Percentiles rank a stretch among this genome's conserved stretches.
Conservation (phyloP, 1,140 invertebrate species). For the Procambarus clarkii region DNA sequence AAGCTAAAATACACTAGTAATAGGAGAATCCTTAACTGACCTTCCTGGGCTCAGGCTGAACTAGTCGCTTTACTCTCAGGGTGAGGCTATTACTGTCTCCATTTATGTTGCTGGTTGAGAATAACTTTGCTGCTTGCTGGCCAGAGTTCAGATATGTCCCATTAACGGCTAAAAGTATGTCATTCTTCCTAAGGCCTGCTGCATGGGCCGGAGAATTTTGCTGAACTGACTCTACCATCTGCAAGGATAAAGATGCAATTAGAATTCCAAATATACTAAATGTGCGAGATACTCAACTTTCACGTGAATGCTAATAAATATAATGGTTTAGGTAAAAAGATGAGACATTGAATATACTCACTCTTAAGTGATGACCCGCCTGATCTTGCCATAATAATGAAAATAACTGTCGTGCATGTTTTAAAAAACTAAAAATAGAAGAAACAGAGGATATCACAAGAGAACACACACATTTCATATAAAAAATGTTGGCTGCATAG, state of each 20-base stretch:
- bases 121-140: slow-evolving; percentile 66
- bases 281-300: too few species aligned
- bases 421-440: too few species aligned
- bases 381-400: too few species aligned
- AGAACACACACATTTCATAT: too few species aligned
- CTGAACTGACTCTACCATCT: slow-evolving; percentile 86
- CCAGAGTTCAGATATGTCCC: slow-evolving; percentile 82
- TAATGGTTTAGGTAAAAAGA: not conserved
- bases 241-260: slow-evolving; percentile 74
- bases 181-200: slow-evolving; percentile 86
- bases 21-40: slow-evolving; percentile 18
- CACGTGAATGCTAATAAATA: not conserved
- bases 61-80: slow-evolving; percentile 59
- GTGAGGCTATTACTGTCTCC: slow-evolving; percentile 44
- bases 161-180: slow-evolving; percentile 87
- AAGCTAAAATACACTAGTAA: not conserved
- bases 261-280: too few species aligned
- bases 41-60: slow-evolving; percentile 54
- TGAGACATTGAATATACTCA: not conserved
- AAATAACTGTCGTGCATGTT: too few species aligned
- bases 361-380: not conserved
- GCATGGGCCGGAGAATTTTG: slow-evolving; percentile 85
- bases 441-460: too few species aligned
- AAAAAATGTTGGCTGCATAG: too few species aligned
- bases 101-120: slow-evolving; percentile 55